phyloP scores from a whole-genome alignment of 2,113 vertebrate genomes.

The Ptilonorhynchus violaceus region DNA sequence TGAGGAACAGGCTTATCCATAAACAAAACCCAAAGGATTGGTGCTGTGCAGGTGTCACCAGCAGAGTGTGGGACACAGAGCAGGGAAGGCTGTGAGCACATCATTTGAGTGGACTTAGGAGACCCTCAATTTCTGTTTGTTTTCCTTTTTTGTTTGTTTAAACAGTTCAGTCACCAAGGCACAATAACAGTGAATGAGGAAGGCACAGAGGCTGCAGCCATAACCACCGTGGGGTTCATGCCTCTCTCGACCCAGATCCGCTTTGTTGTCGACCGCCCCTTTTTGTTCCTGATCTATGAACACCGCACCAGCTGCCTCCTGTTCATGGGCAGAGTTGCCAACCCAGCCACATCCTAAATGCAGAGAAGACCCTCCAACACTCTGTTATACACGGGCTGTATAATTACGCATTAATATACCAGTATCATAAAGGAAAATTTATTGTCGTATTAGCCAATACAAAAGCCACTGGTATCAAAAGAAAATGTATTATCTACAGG shows the following conservation, averaged over 20 bases:
- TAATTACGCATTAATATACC: not conserved
- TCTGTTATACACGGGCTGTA: not conserved
- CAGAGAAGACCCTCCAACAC: not conserved
- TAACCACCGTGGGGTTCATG: conserved; percentile 93
- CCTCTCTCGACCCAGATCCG: conserved; percentile 91
- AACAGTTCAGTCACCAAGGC: conserved; percentile 91
- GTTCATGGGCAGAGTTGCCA: conserved; percentile 90
- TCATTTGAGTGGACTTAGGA: rapidly evolving
- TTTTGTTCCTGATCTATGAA: conserved; percentile 93
- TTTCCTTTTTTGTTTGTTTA: not conserved
- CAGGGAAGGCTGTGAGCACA: not conserved
- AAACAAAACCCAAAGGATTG: not conserved
- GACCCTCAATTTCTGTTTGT: not conserved
- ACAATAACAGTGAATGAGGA: conserved; percentile 96
- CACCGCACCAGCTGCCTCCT: conserved; percentile 92
- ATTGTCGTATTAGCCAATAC: not conserved
- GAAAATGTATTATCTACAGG: not conserved
- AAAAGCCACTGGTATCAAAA: not conserved
- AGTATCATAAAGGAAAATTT: conserved; percentile 5
- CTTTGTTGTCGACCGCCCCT: conserved; percentile 86
- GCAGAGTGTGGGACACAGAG: rapidly evolving
- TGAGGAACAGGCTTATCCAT: not conserved
- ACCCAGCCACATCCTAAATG: conserved; percentile 78
- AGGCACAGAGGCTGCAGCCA: conserved; percentile 87
- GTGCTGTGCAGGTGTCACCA: not conserved